Conservation (phyloP, 2,113 vertebrate species). For the Rhombomys opimus region DNA sequence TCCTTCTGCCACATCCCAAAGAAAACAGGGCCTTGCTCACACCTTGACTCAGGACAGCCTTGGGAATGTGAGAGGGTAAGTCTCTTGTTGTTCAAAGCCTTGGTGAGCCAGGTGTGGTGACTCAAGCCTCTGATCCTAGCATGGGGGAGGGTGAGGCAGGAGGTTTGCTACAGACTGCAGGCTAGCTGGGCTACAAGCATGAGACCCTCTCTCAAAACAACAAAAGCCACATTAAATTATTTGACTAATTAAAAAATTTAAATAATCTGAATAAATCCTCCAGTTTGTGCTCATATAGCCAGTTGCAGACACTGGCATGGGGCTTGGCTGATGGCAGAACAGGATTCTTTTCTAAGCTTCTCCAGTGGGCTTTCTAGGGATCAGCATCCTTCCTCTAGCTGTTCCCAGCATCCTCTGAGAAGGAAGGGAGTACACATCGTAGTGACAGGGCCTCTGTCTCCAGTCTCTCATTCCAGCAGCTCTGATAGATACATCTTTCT, state of each 20-base stretch:
- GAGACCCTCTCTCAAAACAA: background rate
- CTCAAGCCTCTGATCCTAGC: background rate
- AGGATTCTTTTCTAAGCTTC: background rate
- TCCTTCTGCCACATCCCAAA: background rate
- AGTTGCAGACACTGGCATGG: background rate
- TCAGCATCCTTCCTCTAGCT: background rate
- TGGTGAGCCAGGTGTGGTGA: no score
- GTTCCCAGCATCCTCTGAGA: fast-evolving
- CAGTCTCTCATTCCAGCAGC: background rate
- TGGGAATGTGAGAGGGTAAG: background rate
- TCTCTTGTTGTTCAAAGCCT: background rate
- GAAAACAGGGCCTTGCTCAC: background rate
- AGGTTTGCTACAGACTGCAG: no score
- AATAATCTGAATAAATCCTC: background rate
- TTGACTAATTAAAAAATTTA: background rate
- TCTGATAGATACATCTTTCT: background rate
- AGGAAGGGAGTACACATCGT: background rate
- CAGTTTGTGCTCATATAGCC: background rate
- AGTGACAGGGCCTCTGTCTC: background rate
- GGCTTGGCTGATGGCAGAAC: background rate
- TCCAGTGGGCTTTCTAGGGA: background rate
- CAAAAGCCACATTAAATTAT: background rate
- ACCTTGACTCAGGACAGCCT: background rate
- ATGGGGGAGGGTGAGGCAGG: background rate
- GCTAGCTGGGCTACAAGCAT: background rate